Conservation (phyloP, 2,113 vertebrate genomes). For the Psammodynastes pulverulentus region DNA sequence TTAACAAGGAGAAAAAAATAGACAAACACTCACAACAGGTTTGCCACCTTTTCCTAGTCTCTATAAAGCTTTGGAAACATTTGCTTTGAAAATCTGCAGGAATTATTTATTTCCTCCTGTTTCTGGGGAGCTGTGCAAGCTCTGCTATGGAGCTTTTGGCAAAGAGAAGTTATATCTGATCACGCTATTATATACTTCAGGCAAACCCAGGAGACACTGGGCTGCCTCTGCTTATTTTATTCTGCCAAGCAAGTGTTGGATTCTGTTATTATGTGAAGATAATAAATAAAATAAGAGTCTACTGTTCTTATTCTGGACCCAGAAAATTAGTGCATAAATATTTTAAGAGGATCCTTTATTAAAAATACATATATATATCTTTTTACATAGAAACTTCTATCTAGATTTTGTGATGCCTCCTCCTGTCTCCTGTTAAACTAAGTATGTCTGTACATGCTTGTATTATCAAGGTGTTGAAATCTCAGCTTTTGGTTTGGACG, state of each 20-base stretch:
- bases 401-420: background rate
- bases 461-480: background rate
- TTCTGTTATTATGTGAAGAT: background rate
- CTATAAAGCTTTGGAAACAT: background rate
- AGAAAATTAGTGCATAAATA: background rate
- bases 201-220: background rate
- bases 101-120: slow-evolving; percentile 1
- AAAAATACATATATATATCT: background rate
- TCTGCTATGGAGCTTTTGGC: background rate
- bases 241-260: background rate
- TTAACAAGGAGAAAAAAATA: background rate
- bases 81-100: background rate
- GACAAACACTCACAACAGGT: background rate
- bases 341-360: background rate
- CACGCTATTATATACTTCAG: background rate
- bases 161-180: background rate
- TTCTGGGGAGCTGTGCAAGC: background rate
- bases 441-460: background rate
- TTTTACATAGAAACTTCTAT: background rate
- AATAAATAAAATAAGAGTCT: background rate
- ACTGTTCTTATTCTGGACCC: background rate
- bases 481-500: background rate
- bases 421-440: slow-evolving; percentile 1
- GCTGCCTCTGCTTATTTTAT: background rate
- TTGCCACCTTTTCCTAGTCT: background rate